A percentile compares a stretch with the other conserved stretches of the same genome.
phyloP scores from a whole-genome alignment of 2,888 invertebrate genomes.

The Phengaris arion region DNA sequence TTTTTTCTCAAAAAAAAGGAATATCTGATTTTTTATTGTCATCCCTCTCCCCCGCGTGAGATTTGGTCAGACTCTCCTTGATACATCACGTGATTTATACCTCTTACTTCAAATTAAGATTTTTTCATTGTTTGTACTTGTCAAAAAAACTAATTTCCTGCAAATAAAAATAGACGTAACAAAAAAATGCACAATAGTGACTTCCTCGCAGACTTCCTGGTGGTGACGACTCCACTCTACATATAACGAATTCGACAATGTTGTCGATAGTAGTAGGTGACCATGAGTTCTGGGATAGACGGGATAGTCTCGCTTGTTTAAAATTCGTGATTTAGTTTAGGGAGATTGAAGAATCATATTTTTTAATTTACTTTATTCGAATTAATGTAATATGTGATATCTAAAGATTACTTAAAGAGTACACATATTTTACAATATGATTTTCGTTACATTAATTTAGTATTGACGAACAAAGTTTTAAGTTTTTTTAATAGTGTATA shows the following conservation, averaged over 20 bases:
- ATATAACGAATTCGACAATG: slow-evolving; percentile 60
- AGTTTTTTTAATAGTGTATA: too few relatives aligned
- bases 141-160: slow-evolving; percentile 63
- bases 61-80: too few relatives aligned
- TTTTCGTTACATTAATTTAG: too few relatives aligned
- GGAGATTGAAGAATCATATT: not conserved
- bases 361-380: too few relatives aligned
- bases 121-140: not conserved
- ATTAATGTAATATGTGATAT: too few relatives aligned
- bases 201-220: slow-evolving; percentile 63
- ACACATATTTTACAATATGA: too few relatives aligned
- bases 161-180: slow-evolving; percentile 63
- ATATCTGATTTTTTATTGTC: too few relatives aligned
- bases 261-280: slow-evolving; percentile 45
- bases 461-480: too few relatives aligned
- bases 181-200: slow-evolving; percentile 66
- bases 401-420: too few relatives aligned
- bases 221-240: slow-evolving; percentile 59
- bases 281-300: slow-evolving; percentile 29
- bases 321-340: slow-evolving; percentile 17
- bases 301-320: not conserved
- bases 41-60: too few relatives aligned
- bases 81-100: too few relatives aligned
- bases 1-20: too few relatives aligned
- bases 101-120: not conserved